phyloP scores from a whole-genome alignment of 2,797 vertebrate genomes.

The Onychomys leucogaster region DNA sequence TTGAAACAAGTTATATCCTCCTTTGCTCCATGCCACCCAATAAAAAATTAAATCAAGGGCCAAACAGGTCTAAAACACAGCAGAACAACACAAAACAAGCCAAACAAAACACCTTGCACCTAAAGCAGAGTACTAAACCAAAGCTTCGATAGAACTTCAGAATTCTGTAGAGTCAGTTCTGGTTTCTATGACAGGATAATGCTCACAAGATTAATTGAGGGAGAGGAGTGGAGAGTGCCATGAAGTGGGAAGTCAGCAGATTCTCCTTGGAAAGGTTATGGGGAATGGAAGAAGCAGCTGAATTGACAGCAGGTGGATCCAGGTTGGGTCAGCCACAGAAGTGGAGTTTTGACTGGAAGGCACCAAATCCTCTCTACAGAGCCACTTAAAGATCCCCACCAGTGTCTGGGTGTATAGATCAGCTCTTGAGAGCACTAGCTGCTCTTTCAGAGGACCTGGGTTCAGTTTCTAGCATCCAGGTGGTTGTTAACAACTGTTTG shows the following conservation, averaged over 20 bases:
- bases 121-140: background rate
- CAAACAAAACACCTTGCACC: too few species aligned
- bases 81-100: background rate
- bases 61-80: background rate
- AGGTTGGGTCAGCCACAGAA: background rate
- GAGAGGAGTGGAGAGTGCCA: background rate
- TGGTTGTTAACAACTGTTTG: background rate
- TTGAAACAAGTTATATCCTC: background rate
- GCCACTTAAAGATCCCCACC: background rate
- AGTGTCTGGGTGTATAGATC: background rate
- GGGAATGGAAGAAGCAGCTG: background rate
- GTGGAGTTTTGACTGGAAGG: background rate
- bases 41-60: background rate
- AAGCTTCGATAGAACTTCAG: constrained; percentile 12
- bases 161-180: background rate
- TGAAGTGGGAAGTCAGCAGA: background rate
- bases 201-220: background rate
- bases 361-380: background rate
- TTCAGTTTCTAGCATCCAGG: background rate
- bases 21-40: background rate
- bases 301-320: background rate
- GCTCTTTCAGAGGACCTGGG: background rate
- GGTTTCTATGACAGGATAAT: background rate
- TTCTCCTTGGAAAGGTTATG: background rate
- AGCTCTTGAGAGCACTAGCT: too few species aligned